Conservation (phyloP, 2,888 invertebrate genomes). For the Drosophila merina region DNA sequence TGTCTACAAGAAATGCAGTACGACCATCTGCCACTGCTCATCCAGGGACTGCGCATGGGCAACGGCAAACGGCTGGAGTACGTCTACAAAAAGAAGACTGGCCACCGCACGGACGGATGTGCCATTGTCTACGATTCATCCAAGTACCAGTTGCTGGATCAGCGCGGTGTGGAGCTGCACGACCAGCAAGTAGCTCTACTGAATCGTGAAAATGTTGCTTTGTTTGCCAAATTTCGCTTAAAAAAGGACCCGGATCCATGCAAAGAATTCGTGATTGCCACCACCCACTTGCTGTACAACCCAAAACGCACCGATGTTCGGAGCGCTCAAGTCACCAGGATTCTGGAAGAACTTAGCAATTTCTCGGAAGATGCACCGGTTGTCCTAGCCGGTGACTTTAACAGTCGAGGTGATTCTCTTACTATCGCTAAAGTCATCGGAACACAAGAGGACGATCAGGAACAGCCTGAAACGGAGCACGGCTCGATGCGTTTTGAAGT, state of each 20-base stretch:
- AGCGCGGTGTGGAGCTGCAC: conserved; percentile 89
- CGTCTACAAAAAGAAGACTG: conserved; percentile 93
- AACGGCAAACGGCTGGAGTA: conserved; percentile 88
- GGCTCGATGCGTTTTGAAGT: conserved; percentile 48
- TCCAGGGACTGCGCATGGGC: conserved; percentile 56
- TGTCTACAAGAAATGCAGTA: conserved; percentile 94
- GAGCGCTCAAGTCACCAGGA: conserved; percentile 92
- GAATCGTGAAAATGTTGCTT: conserved; percentile 94
- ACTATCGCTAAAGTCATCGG: conserved; percentile 81
- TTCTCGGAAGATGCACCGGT: conserved; percentile 89
- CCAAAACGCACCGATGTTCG: conserved; percentile 94
- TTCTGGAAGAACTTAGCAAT: conserved; percentile 93
- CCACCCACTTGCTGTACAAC: conserved; percentile 97
- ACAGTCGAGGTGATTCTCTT: conserved; percentile 23
- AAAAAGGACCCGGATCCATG: conserved; percentile 83
- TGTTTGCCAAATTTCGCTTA: conserved; percentile 89
- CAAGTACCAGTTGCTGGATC: conserved; percentile 88
- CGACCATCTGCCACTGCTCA: conserved; percentile 86
- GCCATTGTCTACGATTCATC: conserved; percentile 92
- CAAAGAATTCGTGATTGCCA: conserved; percentile 90
- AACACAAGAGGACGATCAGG: not conserved
- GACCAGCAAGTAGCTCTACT: conserved; percentile 84
- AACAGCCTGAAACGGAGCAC: not conserved
- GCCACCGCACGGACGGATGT: conserved; percentile 93
- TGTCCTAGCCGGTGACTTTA: conserved; percentile 97